These are phyloP conservation scores for Junonia oenone DNA, from an alignment of 2,888 invertebrate genomes.

Conservation along the genomic window DNA sequence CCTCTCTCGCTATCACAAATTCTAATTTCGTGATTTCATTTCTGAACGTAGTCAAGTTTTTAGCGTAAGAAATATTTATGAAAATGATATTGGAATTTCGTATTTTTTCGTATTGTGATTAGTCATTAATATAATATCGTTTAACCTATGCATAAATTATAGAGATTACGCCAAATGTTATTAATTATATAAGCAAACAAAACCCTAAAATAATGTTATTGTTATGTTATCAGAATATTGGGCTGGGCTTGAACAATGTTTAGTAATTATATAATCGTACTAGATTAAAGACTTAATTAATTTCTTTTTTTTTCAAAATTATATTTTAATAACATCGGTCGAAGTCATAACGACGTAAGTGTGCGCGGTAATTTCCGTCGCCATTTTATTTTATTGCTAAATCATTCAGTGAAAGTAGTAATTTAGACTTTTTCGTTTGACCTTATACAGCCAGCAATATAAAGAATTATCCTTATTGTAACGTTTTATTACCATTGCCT, in stretches of 20 bases:
- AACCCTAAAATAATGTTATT: slow-evolving; percentile 19
- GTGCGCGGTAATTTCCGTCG: background rate
- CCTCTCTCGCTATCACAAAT: background rate
- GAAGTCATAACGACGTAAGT: no score
- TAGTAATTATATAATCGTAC: background rate
- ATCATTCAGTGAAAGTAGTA: slow-evolving; percentile 25
- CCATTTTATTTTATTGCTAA: background rate
- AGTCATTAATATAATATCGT: background rate
- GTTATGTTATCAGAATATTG: background rate
- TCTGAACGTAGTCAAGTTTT: no score
- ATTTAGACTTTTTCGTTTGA: slow-evolving; percentile 22
- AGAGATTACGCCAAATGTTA: slow-evolving; percentile 15
- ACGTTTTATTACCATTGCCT: slow-evolving; percentile 63
- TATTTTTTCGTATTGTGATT: background rate
- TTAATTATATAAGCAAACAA: background rate
- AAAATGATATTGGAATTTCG: background rate
- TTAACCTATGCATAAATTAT: slow-evolving; percentile 21
- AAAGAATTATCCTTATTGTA: slow-evolving; percentile 50
- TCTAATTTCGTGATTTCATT: background rate
- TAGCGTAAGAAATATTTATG: no score
- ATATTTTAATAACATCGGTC: no score
- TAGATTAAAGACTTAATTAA: background rate
- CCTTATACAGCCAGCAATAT: slow-evolving; percentile 33
- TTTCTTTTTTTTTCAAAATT: no score
- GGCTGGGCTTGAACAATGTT: background rate